Percentiles rank a stretch among this genome's conserved stretches.
Evolutionary conservation across 2,797 vertebrate species (phyloP).

Genomic region (Chaetophractus vellerosus): DNA sequence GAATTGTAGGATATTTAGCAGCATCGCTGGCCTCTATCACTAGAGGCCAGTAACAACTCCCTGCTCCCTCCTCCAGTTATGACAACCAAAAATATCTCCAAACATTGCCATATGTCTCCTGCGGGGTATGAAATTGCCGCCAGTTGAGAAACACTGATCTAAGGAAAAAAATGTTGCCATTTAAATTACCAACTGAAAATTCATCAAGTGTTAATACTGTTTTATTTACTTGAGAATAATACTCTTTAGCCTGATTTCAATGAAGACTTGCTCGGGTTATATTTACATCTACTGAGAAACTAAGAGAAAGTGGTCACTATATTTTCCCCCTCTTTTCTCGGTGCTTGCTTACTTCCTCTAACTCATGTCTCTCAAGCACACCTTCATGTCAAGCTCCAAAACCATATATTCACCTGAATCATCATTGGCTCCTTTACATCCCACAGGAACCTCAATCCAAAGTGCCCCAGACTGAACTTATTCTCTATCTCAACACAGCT

Average conservation of each 20-base stretch:
- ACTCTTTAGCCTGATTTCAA: neutral
- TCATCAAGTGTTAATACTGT: neutral
- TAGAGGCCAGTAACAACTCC: neutral
- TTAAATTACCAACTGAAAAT: neutral
- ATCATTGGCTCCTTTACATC: neutral
- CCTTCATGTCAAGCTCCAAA: neutral
- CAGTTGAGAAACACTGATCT: neutral
- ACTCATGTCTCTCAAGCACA: neutral
- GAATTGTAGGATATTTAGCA: neutral
- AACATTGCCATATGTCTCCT: neutral
- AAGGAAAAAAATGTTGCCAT: neutral
- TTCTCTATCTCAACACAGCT: neutral
- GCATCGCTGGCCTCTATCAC: neutral
- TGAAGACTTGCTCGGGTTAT: neutral
- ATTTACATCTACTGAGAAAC: neutral
- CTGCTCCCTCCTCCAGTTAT: neutral
- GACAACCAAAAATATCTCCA: conserved; percentile 10
- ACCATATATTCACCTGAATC: neutral
- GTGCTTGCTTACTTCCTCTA: neutral
- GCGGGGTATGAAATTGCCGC: neutral
- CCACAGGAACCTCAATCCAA: neutral
- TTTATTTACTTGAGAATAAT: conserved; percentile 46
- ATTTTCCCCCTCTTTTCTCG: neutral
- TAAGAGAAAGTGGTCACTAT: neutral
- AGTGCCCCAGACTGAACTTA: neutral